Percentiles rank a stretch among this genome's conserved stretches.
phyloP scores from a whole-genome alignment of 1,140 invertebrate genomes.

The Contarinia nasturtii region DNA sequence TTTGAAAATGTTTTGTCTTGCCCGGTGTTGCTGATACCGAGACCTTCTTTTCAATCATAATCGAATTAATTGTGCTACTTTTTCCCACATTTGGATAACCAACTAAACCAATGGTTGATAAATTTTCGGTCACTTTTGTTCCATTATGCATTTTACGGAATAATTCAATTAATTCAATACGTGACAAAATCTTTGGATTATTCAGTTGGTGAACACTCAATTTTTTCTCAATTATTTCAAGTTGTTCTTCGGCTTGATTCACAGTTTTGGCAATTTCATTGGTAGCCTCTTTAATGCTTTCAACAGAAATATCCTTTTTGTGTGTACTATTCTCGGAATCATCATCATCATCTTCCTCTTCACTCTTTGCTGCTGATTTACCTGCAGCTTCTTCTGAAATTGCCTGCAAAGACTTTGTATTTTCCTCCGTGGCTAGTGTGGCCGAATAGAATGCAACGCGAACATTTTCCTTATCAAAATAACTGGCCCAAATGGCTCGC shows the following conservation, averaged over 20 bases:
- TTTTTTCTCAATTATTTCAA: conserved; percentile 27
- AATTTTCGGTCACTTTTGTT: conserved; percentile 30
- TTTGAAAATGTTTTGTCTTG: conserved; percentile 89
- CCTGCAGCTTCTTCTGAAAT: conserved; percentile 2
- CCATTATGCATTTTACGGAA: conserved; percentile 42
- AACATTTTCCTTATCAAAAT: conserved; percentile 54
- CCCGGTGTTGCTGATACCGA: conserved; percentile 92
- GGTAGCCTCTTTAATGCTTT: conserved; percentile 15
- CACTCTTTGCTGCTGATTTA: conserved; percentile 9
- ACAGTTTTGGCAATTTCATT: conserved; percentile 14
- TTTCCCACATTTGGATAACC: conserved; percentile 99
- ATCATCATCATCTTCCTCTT: conserved; percentile 15
- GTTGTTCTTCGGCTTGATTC: conserved; percentile 25
- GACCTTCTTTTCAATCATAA: conserved; percentile 81
- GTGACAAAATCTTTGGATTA: conserved; percentile 30
- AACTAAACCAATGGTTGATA: conserved; percentile 75
- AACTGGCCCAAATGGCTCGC: conserved; percentile 67
- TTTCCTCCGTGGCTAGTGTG: conserved; percentile 30
- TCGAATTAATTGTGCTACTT: conserved; percentile 92
- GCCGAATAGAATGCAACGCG: conserved; percentile 74
- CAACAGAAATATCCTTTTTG: conserved; percentile 14
- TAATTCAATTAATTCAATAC: conserved; percentile 39
- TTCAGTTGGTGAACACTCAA: conserved; percentile 12
- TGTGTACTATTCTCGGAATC: conserved; percentile 25
- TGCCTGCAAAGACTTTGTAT: conserved; percentile 17